Percentiles rank a stretch among this genome's conserved stretches.
Evolutionary conservation across 2,888 invertebrate genomes (phyloP).

Genomic region (Ditula angustiorana): DNA sequence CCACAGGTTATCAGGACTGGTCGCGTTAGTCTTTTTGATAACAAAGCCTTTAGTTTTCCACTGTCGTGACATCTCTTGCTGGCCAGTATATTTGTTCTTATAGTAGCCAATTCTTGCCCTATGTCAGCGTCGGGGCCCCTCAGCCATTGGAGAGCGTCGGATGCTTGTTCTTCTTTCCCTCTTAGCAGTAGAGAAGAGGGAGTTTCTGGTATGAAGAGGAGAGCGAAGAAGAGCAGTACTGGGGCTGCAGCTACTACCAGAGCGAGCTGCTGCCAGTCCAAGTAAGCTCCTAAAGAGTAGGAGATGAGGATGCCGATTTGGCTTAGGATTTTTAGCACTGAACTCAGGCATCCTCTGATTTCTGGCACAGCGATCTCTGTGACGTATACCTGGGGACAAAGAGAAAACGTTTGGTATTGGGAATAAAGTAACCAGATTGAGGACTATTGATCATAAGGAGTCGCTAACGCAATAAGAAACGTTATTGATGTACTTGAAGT

Average conservation of each 20-base stretch:
- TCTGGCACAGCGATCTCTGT: slow-evolving; percentile 95
- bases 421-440: too few relatives aligned
- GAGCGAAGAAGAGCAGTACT: slow-evolving; percentile 89
- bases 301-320: slow-evolving; percentile 94
- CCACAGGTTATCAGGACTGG: slow-evolving; percentile 94
- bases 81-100: slow-evolving; percentile 88
- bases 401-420: not conserved
- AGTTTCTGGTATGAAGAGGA: slow-evolving; percentile 94
- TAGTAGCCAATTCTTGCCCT: slow-evolving; percentile 89
- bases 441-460: too few relatives aligned
- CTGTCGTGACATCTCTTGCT: slow-evolving; percentile 72
- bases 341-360: slow-evolving; percentile 93
- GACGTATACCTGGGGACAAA: slow-evolving; percentile 90
- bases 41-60: slow-evolving; percentile 67
- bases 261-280: slow-evolving; percentile 94
- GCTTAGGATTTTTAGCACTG: slow-evolving; percentile 93
- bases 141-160: slow-evolving; percentile 91
- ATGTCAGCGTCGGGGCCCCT: slow-evolving; percentile 92
- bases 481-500: too few relatives aligned
- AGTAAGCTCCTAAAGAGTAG: slow-evolving; percentile 92
- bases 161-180: slow-evolving; percentile 91
- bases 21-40: slow-evolving; percentile 81
- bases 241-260: slow-evolving; percentile 91
- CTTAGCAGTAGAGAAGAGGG: slow-evolving; percentile 92
- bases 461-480: too few relatives aligned